Evolutionary conservation across 1,140 invertebrate genomes (phyloP).

Genomic region (Euborellia annulipes): DNA sequence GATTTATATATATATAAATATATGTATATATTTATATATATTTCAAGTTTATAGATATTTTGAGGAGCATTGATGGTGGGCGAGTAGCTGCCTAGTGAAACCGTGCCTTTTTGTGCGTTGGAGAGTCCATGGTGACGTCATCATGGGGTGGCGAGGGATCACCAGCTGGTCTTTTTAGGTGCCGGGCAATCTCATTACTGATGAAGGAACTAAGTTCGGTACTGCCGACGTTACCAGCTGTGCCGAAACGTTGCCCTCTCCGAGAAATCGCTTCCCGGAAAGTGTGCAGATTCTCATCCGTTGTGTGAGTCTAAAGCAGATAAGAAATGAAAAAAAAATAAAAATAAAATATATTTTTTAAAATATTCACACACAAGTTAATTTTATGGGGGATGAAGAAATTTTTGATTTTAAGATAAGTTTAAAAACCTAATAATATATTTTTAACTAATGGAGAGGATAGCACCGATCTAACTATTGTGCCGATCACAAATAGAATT

Average conservation of each 20-base stretch:
- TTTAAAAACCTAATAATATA: too few species aligned
- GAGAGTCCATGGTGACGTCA: conserved; percentile 49
- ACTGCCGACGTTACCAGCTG: conserved; percentile 18
- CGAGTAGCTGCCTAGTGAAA: conserved; percentile 34
- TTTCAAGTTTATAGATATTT: too few species aligned
- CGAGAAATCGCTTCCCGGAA: conserved; percentile 50
- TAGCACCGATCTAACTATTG: too few species aligned
- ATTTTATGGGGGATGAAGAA: too few species aligned
- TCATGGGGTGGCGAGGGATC: conserved; percentile 32
- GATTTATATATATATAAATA: too few species aligned
- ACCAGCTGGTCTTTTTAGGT: conserved; percentile 44
- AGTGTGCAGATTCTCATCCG: conserved; percentile 47
- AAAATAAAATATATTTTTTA: conserved; percentile 2
- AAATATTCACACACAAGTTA: too few species aligned
- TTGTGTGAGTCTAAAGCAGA: conserved; percentile 14
- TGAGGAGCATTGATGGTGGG: too few species aligned
- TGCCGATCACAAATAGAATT: too few species aligned
- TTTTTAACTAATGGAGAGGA: too few species aligned
- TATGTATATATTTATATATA: too few species aligned
- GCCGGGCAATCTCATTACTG: conserved; percentile 54
- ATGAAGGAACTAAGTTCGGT: conserved; percentile 60
- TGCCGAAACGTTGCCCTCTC: conserved; percentile 20
- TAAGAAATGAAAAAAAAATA: conserved; percentile 5
- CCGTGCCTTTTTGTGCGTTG: conserved; percentile 42
- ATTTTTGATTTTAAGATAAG: too few species aligned